Evolutionary conservation across 2,113 vertebrate species (phyloP).

Genomic region (Atlantisia rogersi): DNA sequence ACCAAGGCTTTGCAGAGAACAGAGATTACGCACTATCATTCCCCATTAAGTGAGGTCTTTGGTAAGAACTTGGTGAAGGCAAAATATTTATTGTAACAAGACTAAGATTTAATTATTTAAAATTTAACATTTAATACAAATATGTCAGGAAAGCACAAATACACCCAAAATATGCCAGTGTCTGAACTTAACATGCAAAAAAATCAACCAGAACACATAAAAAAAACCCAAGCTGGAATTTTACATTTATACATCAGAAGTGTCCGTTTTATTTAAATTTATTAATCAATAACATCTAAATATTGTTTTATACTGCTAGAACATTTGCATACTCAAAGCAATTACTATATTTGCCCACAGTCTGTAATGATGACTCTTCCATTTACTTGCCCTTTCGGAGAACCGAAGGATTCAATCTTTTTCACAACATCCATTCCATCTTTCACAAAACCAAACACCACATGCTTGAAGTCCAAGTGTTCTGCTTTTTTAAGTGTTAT

Average conservation of each 20-base stretch:
- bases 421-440: constrained; percentile 91
- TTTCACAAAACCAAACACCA: constrained; percentile 91
- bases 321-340: constrained; percentile 59
- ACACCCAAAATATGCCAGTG: constrained; percentile 81
- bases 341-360: constrained; percentile 86
- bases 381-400: constrained; percentile 80
- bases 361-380: constrained; percentile 85
- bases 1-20: no score
- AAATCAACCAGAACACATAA: constrained; percentile 76
- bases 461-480: constrained; percentile 93
- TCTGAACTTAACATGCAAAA: constrained; percentile 82
- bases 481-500: constrained; percentile 93
- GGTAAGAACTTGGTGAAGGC: neutral
- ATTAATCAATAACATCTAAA: constrained; percentile 72
- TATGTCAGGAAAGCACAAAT: constrained; percentile 80
- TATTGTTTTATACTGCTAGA: constrained; percentile 65
- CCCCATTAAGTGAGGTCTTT: no score
- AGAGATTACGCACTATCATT: no score
- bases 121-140: constrained; percentile 78
- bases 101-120: constrained; percentile 75
- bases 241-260: constrained; percentile 85
- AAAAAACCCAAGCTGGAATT: constrained; percentile 78
- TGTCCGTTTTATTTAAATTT: constrained; percentile 76
- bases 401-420: constrained; percentile 87
- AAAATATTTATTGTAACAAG: constrained; percentile 75